Conservation (phyloP, 2,888 invertebrate species). For the Platycheirus rosarum region DNA sequence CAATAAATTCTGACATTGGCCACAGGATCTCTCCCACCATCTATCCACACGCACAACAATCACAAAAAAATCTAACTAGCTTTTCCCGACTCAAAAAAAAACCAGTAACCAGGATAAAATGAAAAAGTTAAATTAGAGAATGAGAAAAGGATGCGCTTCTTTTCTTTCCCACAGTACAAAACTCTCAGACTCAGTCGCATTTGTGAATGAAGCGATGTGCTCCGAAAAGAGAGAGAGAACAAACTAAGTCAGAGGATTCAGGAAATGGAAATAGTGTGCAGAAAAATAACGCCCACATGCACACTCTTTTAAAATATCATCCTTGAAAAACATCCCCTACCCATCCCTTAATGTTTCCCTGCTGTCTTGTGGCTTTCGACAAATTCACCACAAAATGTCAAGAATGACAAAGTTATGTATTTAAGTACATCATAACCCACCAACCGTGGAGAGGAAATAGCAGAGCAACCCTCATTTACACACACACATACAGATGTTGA, state of each 20-base stretch:
- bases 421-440: constrained; percentile 55
- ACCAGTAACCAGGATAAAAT: constrained; percentile 31
- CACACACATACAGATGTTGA: constrained; percentile 70
- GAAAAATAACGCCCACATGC: constrained; percentile 64
- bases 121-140: constrained; percentile 29
- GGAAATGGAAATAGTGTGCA: constrained; percentile 34
- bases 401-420: constrained; percentile 79
- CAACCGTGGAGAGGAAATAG: constrained; percentile 16
- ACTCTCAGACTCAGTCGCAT: constrained; percentile 27
- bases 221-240: constrained; percentile 69
- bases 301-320: constrained; percentile 27
- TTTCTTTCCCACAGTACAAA: constrained; percentile 13
- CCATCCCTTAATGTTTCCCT: constrained; percentile 59
- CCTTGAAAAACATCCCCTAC: constrained; percentile 63
- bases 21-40: constrained; percentile 61
- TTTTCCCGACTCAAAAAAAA: constrained; percentile 45
- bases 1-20: constrained; percentile 72
- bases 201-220: constrained; percentile 35
- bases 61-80: constrained; percentile 54
- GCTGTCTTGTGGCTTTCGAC: constrained; percentile 81
- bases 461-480: constrained; percentile 19
- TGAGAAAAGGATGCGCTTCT: constrained; percentile 65
- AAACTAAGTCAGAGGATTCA: constrained; percentile 71
- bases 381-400: constrained; percentile 83
- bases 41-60: constrained; percentile 40